Conservation (phyloP, 2,113 vertebrate genomes). For the Synchiropus splendidus region DNA sequence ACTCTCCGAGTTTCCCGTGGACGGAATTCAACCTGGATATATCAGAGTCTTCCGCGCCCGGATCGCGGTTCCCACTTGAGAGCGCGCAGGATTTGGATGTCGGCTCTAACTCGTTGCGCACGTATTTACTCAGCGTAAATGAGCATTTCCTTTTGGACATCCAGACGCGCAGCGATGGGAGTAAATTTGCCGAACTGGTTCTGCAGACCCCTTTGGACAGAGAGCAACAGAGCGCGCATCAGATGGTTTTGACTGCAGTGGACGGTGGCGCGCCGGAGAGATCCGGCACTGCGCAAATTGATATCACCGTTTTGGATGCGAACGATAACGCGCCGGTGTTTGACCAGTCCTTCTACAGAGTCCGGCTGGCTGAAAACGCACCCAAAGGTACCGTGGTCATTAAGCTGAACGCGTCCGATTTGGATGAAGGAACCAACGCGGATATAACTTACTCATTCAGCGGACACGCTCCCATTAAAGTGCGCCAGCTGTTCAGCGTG, state of each 20-base stretch:
- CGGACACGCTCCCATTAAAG: slow-evolving; percentile 58
- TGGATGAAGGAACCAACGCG: slow-evolving; percentile 62
- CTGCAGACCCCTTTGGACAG: slow-evolving; percentile 51
- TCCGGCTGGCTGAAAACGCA: slow-evolving; percentile 56
- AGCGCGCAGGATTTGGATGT: slow-evolving; percentile 64
- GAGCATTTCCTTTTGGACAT: slow-evolving; percentile 60
- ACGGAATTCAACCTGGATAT: slow-evolving; percentile 62
- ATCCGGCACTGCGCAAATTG: slow-evolving; percentile 59
- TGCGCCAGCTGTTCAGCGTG: slow-evolving; percentile 63
- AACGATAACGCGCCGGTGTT: slow-evolving; percentile 67
- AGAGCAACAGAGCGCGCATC: slow-evolving; percentile 56
- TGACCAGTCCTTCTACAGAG: slow-evolving; percentile 59
- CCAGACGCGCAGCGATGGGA: slow-evolving; percentile 60
- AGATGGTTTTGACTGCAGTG: slow-evolving; percentile 62
- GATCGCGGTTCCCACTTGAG: slow-evolving; percentile 61
- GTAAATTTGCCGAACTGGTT: slow-evolving; percentile 61
- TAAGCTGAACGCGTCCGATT: slow-evolving; percentile 60
- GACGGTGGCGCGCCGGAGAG: slow-evolving; percentile 58
- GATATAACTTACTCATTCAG: slow-evolving; percentile 63
- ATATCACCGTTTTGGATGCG: slow-evolving; percentile 57
- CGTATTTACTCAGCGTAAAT: slow-evolving; percentile 59
- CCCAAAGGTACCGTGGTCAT: slow-evolving; percentile 60
- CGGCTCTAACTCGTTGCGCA: slow-evolving; percentile 55
- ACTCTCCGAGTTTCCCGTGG: slow-evolving; percentile 60
- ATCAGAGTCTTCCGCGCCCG: slow-evolving; percentile 55